Evolutionary conservation across 1,140 invertebrate species (phyloP).

Genomic region (Holcopasites calliopsidis): DNA sequence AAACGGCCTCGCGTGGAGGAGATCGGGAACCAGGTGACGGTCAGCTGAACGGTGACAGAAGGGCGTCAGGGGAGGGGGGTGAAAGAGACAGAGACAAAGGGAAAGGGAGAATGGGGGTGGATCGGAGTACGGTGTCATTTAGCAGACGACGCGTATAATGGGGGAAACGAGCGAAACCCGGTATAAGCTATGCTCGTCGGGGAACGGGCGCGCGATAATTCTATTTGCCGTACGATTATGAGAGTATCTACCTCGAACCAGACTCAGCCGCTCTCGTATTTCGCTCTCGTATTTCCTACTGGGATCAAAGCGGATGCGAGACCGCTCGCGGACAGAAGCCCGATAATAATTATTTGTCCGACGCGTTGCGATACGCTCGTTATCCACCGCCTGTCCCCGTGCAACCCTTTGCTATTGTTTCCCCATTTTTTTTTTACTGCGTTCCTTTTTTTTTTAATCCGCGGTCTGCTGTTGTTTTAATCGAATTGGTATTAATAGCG

Average conservation of each 20-base stretch:
- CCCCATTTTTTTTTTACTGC: constrained; percentile 5
- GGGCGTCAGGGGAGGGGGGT: not conserved
- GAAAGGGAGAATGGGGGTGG: constrained; percentile 26
- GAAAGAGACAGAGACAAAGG: no score
- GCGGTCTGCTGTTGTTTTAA: no score
- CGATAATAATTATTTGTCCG: constrained; percentile 71
- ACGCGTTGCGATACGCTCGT: constrained; percentile 65
- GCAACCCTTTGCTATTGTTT: constrained; percentile 1
- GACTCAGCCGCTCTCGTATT: constrained; percentile 58
- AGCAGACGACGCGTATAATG: constrained; percentile 64
- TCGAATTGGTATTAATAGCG: no score
- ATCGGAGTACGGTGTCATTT: constrained; percentile 56
- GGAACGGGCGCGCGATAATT: constrained; percentile 67
- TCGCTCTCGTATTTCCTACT: constrained; percentile 65
- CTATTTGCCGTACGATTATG: constrained; percentile 71
- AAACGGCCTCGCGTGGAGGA: not conserved
- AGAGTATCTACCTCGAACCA: constrained; percentile 64
- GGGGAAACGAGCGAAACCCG: constrained; percentile 64
- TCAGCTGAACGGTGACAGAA: not conserved
- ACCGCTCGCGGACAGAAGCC: constrained; percentile 60
- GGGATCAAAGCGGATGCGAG: constrained; percentile 66
- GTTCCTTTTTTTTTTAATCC: not conserved
- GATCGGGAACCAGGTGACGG: constrained; percentile 34
- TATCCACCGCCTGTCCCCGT: constrained; percentile 44
- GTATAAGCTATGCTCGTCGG: constrained; percentile 56